Percentiles rank a stretch among this genome's conserved stretches.
Conservation (phyloP, 2,113 vertebrate genomes). For the Brachyhypopomus occidentalis region DNA sequence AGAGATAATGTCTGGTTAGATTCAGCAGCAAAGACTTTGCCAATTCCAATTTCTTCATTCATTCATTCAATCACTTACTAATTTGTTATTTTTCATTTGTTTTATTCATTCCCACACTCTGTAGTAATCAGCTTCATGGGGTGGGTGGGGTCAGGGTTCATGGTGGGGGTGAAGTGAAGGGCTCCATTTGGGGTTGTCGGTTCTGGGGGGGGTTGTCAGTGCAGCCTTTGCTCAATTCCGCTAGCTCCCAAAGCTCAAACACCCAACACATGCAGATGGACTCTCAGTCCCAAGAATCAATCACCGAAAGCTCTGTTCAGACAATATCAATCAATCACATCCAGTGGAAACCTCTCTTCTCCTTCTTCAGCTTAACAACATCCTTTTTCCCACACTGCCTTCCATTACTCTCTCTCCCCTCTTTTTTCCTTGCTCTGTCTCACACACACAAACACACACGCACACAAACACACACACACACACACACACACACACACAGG, state of each 20-base stretch:
- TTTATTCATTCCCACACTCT: no score
- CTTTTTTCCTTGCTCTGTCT: neutral
- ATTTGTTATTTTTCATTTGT: neutral
- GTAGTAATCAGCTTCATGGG: neutral
- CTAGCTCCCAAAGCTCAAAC: neutral
- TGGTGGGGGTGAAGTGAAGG: no score
- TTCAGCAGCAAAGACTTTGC: no score
- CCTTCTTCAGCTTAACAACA: neutral
- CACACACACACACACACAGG: no score
- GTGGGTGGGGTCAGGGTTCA: no score
- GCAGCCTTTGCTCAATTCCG: neutral
- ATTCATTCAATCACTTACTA: neutral
- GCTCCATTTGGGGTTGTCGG: no score
- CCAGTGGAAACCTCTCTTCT: neutral
- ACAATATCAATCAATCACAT: neutral
- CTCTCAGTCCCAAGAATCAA: constrained; percentile 2
- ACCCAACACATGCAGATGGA: neutral
- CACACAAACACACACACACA: no score
- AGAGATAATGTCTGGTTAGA: no score
- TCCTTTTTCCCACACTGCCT: neutral
- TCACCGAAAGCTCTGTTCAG: neutral
- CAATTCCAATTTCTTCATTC: neutral
- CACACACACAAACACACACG: no score
- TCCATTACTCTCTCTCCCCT: neutral
- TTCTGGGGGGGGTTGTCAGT: no score